Conservation (phyloP, 2,113 vertebrate species). For the Hyla sarda region DNA sequence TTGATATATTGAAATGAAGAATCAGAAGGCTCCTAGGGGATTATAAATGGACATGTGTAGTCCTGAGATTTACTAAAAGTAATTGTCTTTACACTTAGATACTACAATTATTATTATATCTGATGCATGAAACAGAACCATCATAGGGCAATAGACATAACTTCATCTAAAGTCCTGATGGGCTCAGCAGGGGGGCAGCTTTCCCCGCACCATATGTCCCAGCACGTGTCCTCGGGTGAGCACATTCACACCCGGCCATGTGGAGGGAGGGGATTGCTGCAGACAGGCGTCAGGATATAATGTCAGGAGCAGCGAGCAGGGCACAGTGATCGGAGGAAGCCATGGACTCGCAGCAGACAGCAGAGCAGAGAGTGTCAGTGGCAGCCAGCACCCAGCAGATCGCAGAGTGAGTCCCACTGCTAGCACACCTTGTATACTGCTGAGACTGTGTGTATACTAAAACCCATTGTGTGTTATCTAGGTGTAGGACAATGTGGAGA, state of each 20-base stretch:
- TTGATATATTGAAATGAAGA: too few relatives aligned
- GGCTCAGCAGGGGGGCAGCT: conserved; percentile 17
- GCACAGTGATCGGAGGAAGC: neutral
- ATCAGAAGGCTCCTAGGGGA: too few relatives aligned
- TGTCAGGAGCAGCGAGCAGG: neutral
- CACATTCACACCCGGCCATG: conserved; percentile 54
- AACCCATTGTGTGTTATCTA: conserved; percentile 20
- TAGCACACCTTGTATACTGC: neutral
- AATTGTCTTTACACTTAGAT: too few relatives aligned
- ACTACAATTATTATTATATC: too few relatives aligned
- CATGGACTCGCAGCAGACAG: neutral
- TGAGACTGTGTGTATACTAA: too few relatives aligned
- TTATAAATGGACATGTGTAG: too few relatives aligned
- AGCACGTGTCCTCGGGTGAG: conserved; percentile 49
- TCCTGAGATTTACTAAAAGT: too few relatives aligned
- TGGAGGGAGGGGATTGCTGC: conserved; percentile 20
- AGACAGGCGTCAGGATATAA: conserved; percentile 39
- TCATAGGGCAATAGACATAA: too few relatives aligned
- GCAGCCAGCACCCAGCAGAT: too few relatives aligned
- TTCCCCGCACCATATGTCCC: conserved; percentile 47
- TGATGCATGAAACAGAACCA: too few relatives aligned
- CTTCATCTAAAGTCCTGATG: too few relatives aligned
- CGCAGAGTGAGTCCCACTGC: neutral
- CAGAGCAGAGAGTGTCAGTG: neutral
- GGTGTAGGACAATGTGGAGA: conserved; percentile 42